Conservation (phyloP, 2,797 vertebrate species). For the Siniperca obscura region DNA sequence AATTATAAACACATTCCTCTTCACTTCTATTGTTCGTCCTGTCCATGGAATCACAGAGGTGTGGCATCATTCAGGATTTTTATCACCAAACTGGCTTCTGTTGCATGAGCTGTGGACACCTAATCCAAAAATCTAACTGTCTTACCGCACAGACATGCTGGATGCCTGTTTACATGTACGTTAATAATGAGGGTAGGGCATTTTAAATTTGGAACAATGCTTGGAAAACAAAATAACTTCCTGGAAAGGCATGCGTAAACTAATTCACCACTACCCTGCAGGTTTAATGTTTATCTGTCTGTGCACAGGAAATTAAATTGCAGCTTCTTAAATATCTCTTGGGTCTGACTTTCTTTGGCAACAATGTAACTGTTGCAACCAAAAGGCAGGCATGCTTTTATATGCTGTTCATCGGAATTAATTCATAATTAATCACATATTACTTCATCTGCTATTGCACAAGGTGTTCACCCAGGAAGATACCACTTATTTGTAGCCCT, state of each 20-base stretch:
- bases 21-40: too few species aligned
- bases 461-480: neutral
- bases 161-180: neutral
- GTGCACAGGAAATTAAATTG: neutral
- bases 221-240: neutral
- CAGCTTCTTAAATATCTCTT: conserved; percentile 2
- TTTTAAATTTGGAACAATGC: neutral
- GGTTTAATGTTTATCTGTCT: neutral
- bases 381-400: neutral
- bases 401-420: neutral
- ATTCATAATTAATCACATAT: neutral
- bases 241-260: neutral
- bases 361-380: neutral
- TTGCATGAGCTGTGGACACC: neutral
- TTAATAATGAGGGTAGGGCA: neutral
- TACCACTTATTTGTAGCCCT: neutral
- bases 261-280: too few species aligned
- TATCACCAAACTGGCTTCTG: neutral
- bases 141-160: too few species aligned
- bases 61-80: neutral
- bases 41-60: neutral
- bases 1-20: neutral
- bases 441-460: neutral
- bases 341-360: neutral
- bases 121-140: neutral